Evolutionary conservation across 2,888 invertebrate genomes (phyloP).

Genomic region (Melanophora roralis): DNA sequence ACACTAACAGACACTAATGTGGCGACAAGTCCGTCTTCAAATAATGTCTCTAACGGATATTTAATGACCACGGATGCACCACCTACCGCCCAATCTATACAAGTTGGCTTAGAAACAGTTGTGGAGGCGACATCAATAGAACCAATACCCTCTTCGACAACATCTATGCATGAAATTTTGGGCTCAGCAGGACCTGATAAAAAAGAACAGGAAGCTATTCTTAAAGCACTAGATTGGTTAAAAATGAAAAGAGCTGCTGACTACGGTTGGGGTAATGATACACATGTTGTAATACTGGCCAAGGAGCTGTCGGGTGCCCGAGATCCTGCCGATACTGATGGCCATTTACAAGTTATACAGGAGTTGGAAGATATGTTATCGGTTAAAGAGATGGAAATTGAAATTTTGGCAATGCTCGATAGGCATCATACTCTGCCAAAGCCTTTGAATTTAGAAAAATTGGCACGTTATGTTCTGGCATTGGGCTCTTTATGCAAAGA

Average conservation of each 20-base stretch:
- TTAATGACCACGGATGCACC: conserved; percentile 46
- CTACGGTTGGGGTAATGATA: conserved; percentile 91
- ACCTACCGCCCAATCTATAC: conserved; percentile 32
- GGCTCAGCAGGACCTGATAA: conserved; percentile 77
- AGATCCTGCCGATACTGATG: conserved; percentile 76
- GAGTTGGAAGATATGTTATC: conserved; percentile 80
- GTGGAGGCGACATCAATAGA: conserved; percentile 46
- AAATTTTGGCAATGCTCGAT: conserved; percentile 89
- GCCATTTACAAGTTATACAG: conserved; percentile 75
- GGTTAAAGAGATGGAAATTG: conserved; percentile 92
- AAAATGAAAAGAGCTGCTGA: conserved; percentile 85
- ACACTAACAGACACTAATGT: conserved; percentile 39
- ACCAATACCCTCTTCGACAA: conserved; percentile 45
- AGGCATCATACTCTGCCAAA: conserved; percentile 89
- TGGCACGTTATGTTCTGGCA: conserved; percentile 88
- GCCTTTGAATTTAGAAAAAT: conserved; percentile 80
- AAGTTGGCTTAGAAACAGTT: conserved; percentile 39
- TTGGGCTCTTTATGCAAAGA: conserved; percentile 89
- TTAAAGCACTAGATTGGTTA: conserved; percentile 84
- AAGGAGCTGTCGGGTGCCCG: conserved; percentile 80
- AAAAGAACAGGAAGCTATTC: conserved; percentile 75
- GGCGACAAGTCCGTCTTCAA: conserved; percentile 37
- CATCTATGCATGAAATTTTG: conserved; percentile 71
- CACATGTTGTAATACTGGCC: conserved; percentile 88
- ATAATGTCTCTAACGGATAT: conserved; percentile 29